Evolutionary conservation across 2,888 invertebrate species (phyloP).

Genomic region (Allygus modestus): DNA sequence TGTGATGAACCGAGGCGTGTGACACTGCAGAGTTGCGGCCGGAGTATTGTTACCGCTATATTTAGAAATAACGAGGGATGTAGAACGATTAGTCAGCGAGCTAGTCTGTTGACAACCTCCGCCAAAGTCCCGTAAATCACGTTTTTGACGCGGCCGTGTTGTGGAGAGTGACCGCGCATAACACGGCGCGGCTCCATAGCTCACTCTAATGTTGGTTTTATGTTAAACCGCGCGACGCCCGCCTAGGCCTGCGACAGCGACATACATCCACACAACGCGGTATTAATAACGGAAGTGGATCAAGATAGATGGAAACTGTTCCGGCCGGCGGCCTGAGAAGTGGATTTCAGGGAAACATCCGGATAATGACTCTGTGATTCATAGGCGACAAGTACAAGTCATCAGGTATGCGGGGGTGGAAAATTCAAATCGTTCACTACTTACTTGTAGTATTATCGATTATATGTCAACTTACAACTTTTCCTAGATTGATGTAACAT

Average conservation of each 20-base stretch:
- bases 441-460: too few species aligned
- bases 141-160: slow-evolving; percentile 15
- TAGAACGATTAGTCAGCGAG: slow-evolving; percentile 33
- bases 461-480: too few species aligned
- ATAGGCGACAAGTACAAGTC: slow-evolving; percentile 17
- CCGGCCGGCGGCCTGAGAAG: not conserved
- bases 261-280: not conserved
- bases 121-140: slow-evolving; percentile 30
- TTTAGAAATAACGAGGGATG: slow-evolving; percentile 31
- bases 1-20: not conserved
- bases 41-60: slow-evolving; percentile 22
- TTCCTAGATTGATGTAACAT: too few species aligned
- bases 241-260: not conserved
- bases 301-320: slow-evolving; percentile 29
- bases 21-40: not conserved
- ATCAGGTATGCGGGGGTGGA: not conserved
- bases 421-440: not conserved
- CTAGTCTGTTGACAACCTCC: slow-evolving; percentile 1
- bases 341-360: not conserved
- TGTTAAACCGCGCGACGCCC: slow-evolving; percentile 36
- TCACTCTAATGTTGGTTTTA: slow-evolving; percentile 46
- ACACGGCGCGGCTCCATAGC: slow-evolving; percentile 8
- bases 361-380: not conserved
- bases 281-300: slow-evolving; percentile 25
- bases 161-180: slow-evolving; percentile 34